Evolutionary conservation across 2,888 invertebrate genomes (phyloP).

Genomic region (Epinotia nisella): DNA sequence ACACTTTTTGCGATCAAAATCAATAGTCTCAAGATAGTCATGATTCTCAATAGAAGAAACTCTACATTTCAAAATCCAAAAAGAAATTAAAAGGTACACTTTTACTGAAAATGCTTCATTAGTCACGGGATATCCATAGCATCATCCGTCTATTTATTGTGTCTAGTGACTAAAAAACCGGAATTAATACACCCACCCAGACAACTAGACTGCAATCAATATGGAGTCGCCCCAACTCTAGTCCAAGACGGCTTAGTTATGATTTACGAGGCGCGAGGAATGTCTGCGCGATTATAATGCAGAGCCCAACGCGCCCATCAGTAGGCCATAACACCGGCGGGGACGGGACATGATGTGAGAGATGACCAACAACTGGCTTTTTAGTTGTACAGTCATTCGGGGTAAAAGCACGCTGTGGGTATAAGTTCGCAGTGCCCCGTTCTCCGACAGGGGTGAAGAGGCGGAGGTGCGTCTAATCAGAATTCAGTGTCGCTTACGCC

Average conservation of each 20-base stretch:
- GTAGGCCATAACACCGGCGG: constrained; percentile 59
- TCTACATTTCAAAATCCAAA: too few species aligned
- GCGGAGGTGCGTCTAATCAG: too few species aligned
- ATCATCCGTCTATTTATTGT: background rate
- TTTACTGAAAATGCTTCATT: background rate
- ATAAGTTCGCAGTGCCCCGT: too few species aligned
- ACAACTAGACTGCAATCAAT: constrained; percentile 42
- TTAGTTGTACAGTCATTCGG: too few species aligned
- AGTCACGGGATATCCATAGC: too few species aligned
- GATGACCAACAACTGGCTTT: background rate
- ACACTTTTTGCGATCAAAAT: too few species aligned
- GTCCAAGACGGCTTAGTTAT: constrained; percentile 66
- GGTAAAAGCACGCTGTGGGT: too few species aligned
- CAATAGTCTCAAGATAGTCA: too few species aligned
- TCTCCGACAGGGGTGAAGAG: too few species aligned
- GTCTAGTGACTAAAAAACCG: background rate
- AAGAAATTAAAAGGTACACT: background rate
- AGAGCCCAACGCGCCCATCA: constrained; percentile 54
- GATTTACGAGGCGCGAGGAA: constrained; percentile 71
- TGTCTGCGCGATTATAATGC: constrained; percentile 37
- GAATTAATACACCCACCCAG: background rate
- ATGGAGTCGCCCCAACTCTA: constrained; percentile 38
- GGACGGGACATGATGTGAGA: background rate
- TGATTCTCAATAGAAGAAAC: too few species aligned
- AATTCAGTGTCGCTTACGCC: too few species aligned